Evolutionary conservation across 1,140 invertebrate genomes (phyloP).

Genomic region (Melitaea cinxia): DNA sequence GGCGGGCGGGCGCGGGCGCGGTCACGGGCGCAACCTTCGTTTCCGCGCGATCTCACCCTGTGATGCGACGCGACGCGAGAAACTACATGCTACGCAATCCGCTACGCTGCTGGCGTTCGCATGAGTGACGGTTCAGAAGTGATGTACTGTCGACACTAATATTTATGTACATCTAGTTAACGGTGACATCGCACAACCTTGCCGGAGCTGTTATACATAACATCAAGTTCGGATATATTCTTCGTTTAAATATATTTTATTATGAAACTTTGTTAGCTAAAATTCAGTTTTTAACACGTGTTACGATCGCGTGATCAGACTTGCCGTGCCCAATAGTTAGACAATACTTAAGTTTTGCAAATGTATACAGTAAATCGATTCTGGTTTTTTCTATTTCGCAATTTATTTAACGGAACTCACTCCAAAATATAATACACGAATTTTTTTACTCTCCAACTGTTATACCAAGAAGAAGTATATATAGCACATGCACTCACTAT

Average conservation of each 20-base stretch:
- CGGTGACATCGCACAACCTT: conserved; percentile 24
- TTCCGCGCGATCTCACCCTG: conserved; percentile 68
- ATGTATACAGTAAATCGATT: conserved; percentile 19
- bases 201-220: background rate
- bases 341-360: conserved; percentile 66
- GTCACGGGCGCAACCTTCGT: conserved; percentile 79
- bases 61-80: conserved; percentile 54
- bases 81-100: conserved; percentile 54
- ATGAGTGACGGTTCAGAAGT: conserved; percentile 32
- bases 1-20: conserved; percentile 65
- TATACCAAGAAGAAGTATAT: too few species aligned
- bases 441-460: too few species aligned
- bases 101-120: conserved; percentile 45
- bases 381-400: too few species aligned
- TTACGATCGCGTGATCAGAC: conserved; percentile 60
- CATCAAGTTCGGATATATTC: background rate
- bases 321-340: conserved; percentile 69
- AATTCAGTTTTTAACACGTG: conserved; percentile 31
- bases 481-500: too few species aligned
- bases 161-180: conserved; percentile 33
- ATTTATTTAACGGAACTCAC: too few species aligned
- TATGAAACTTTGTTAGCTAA: conserved; percentile 17
- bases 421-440: too few species aligned
- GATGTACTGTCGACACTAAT: conserved; percentile 21
- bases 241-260: background rate